phyloP scores from a whole-genome alignment of 1,140 invertebrate species.

The Acromyrmex charruanus region DNA sequence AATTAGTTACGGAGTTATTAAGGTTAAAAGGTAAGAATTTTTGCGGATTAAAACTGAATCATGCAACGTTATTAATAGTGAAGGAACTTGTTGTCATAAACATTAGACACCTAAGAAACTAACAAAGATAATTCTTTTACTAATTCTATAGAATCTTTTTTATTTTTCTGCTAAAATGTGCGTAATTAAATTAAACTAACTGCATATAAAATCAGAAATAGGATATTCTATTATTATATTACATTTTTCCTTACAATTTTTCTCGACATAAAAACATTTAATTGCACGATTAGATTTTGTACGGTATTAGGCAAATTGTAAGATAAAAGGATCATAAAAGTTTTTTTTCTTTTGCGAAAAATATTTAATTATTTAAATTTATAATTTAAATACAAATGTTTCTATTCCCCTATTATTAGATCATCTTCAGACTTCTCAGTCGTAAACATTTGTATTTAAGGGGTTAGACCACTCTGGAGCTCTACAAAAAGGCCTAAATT shows the following conservation, averaged over 20 bases:
- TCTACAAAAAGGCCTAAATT: too few relatives aligned
- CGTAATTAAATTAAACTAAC: not conserved
- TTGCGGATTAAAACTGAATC: not conserved
- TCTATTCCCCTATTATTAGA: too few relatives aligned
- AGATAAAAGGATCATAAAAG: too few relatives aligned
- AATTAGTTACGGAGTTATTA: not conserved
- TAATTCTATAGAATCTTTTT: not conserved
- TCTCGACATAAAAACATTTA: not conserved
- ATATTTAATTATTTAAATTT: too few relatives aligned
- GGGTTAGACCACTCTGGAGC: too few relatives aligned
- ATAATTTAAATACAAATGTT: too few relatives aligned
- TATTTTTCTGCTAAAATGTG: not conserved
- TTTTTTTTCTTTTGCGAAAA: too few relatives aligned
- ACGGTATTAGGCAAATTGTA: not conserved
- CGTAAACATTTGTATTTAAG: too few relatives aligned
- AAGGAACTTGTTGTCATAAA: not conserved
- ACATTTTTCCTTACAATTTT: not conserved
- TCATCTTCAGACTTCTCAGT: too few relatives aligned
- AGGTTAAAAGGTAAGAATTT: not conserved
- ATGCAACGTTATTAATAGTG: not conserved
- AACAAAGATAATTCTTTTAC: not conserved
- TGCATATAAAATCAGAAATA: not conserved
- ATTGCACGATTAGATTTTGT: not conserved
- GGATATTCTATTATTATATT: not conserved
- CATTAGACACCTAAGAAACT: not conserved